Percentiles rank a stretch among this genome's conserved stretches.
phyloP scores from a whole-genome alignment of 1,140 invertebrate genomes.

The Hypothenemus hampei region DNA sequence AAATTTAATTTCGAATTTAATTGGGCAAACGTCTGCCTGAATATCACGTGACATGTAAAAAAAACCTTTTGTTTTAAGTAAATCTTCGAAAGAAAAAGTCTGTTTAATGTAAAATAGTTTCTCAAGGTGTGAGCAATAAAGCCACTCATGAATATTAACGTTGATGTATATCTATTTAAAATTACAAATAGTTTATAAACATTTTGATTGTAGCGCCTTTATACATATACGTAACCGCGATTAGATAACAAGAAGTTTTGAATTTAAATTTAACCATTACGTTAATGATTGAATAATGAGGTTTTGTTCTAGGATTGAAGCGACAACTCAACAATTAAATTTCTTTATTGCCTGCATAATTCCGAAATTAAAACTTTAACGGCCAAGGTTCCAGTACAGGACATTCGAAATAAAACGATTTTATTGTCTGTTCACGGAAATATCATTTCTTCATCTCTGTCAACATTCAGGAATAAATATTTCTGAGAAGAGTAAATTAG shows the following conservation, averaged over 20 bases:
- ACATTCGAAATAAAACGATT: too few species aligned
- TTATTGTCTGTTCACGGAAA: too few species aligned
- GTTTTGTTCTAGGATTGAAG: too few species aligned
- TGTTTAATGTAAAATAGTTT: background rate
- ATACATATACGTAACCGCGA: background rate
- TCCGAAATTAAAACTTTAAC: background rate
- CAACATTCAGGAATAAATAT: too few species aligned
- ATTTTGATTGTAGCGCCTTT: background rate
- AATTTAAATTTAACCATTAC: background rate
- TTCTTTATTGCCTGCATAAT: too few species aligned
- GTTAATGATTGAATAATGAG: background rate
- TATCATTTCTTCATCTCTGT: too few species aligned
- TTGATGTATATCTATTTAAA: background rate
- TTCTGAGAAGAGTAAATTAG: too few species aligned
- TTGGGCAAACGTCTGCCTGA: background rate
- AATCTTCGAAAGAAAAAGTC: background rate
- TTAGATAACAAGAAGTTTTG: background rate
- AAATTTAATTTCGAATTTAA: background rate
- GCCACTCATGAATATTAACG: slow-evolving; percentile 1
- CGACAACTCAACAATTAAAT: too few species aligned
- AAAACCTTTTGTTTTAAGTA: background rate
- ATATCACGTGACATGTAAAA: background rate
- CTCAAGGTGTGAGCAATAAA: slow-evolving; percentile 1
- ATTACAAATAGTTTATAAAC: slow-evolving; percentile 3
- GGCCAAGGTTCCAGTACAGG: too few species aligned